Evolutionary conservation across 2,113 vertebrate species (phyloP).

Genomic region (Glaucomys volans): DNA sequence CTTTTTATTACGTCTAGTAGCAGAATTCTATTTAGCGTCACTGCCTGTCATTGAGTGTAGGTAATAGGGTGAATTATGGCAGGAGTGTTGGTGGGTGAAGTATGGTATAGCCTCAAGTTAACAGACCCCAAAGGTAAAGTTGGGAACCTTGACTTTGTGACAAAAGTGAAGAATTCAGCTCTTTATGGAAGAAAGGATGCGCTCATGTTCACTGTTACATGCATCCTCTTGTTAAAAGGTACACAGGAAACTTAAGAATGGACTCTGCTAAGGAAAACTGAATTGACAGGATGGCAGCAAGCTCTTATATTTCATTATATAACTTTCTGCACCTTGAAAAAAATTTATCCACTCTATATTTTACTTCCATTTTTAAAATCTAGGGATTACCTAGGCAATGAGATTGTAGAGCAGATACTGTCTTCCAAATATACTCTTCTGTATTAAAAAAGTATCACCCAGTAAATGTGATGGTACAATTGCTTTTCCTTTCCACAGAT

Average conservation of each 20-base stretch:
- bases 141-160: neutral
- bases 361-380: conserved; percentile 36
- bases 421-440: conserved; percentile 18
- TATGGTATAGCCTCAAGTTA: neutral
- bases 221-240: neutral
- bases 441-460: neutral
- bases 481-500: neutral
- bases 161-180: conserved; percentile 32
- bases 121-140: neutral
- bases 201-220: neutral
- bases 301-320: conserved; percentile 14
- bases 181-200: neutral
- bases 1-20: neutral
- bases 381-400: neutral
- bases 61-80: neutral
- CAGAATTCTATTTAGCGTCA: neutral
- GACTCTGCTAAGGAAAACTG: neutral
- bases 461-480: neutral
- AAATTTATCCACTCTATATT: neutral
- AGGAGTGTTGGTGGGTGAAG: neutral
- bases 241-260: neutral
- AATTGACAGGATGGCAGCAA: neutral
- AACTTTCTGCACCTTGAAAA: neutral
- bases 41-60: neutral
- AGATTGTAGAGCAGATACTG: neutral